Conservation (phyloP, 2,797 vertebrate genomes). For the Sebastolobus alascanus region DNA sequence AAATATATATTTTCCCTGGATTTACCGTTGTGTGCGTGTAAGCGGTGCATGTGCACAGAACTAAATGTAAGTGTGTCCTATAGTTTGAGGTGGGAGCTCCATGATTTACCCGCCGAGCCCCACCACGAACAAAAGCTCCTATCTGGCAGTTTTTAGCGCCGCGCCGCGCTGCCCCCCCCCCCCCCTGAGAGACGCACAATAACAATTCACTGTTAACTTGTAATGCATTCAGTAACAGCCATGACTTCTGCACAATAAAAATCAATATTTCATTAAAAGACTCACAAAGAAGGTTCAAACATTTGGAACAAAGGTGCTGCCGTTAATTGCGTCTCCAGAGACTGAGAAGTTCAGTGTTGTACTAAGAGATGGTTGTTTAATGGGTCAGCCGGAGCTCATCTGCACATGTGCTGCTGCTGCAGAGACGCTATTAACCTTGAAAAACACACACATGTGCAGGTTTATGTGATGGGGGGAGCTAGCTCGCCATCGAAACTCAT, state of each 20-base stretch:
- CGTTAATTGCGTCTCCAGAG: not conserved
- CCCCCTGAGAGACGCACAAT: not conserved
- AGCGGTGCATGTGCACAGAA: not conserved
- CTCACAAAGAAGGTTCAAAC: conserved; percentile 25
- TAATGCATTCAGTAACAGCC: conserved; percentile 30
- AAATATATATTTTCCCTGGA: no score
- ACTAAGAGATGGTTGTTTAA: not conserved
- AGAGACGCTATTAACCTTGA: not conserved
- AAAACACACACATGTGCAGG: not conserved
- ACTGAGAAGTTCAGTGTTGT: not conserved
- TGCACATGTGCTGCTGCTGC: not conserved
- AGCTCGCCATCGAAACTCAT: not conserved
- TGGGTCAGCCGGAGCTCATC: conserved; percentile 4
- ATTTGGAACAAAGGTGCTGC: conserved; percentile 16
- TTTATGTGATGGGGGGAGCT: not conserved
- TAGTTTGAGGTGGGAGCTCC: not conserved
- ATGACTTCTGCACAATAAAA: conserved; percentile 47
- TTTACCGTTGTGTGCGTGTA: no score
- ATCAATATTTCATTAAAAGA: conserved; percentile 69
- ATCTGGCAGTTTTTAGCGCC: conserved; percentile 14
- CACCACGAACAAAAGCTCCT: conserved; percentile 24
- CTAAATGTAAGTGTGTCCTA: not conserved
- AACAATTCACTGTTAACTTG: conserved; percentile 35
- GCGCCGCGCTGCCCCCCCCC: no score
- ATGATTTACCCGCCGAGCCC: conserved; percentile 13